Evolutionary conservation across 2,797 vertebrate genomes (phyloP), one percentile per base, ranked within the genome.

Genomic region (Oreochromis mossambicus): DNA sequence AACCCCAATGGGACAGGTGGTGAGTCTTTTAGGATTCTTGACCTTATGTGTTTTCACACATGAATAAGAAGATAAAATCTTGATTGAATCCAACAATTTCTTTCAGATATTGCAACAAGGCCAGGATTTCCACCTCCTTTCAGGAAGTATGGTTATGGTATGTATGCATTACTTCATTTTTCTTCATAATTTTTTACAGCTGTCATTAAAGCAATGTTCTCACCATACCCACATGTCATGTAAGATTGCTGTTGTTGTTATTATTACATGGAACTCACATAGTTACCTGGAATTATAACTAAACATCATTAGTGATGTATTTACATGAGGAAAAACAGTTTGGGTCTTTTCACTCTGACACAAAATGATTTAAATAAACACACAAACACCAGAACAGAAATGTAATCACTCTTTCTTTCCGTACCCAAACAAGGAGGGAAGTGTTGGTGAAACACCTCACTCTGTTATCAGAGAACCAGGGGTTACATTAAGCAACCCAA

Each of bases 71-170:
- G 6, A 29, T 73, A 5, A 48, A 70, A 12, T 11, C 1, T 68
- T 32, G 15, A 21, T 54, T 26, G 21, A 61, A 17, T 17, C 58
- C 63, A 50, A 0, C 7, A 2, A 5, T 88, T 68, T 91, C 77
- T 92, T 93, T 8, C 83, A 99, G 98, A 98, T 90, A 86, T 98
- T n/a, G 78, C 94, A 77, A 92, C 93, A 21, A 97, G 97, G 93
- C 58, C 92, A 34, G 97, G 92, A 51, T 95, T 99, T 58, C 97
- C 98, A 36, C 97, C 96, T 55, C 98, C 98, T 5, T 98, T 99
- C 93, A 97, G 93, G 94, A 98, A 96, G 80, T 95, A 97, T 86
- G 94, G 90, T 21, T 99, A 98, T 36, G 98, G 98, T 98, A 95
- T 51, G 78, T 83, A 13, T 55, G 7, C 8, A 13, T 5, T 6